These are phyloP conservation scores for Oegoconia quadripuncta DNA, from an alignment of 2,888 invertebrate genomes.

Conservation along the genomic window DNA sequence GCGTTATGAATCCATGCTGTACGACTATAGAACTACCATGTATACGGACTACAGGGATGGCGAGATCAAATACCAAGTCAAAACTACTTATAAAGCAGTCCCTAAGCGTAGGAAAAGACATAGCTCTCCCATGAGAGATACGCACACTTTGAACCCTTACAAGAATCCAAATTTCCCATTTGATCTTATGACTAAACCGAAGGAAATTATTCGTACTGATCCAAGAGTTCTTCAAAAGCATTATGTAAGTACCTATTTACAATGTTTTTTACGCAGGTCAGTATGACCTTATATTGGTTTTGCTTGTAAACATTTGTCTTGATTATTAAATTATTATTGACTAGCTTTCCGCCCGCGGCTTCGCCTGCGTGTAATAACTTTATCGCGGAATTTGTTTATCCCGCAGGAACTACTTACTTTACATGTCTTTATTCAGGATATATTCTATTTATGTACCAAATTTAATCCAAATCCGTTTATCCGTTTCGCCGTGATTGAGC, in stretches of 20 bases:
- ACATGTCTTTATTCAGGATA: no score
- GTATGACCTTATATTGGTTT: no score
- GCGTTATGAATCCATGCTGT: slow-evolving; percentile 29
- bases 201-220: slow-evolving; percentile 30
- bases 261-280: neutral
- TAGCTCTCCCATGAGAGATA: slow-evolving; percentile 27
- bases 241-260: slow-evolving; percentile 22
- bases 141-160: slow-evolving; percentile 34
- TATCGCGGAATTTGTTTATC: no score
- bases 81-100: slow-evolving; percentile 27
- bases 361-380: no score
- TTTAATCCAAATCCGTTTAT: no score
- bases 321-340: no score
- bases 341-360: no score
- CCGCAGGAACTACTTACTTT: no score
- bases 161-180: slow-evolving; percentile 28
- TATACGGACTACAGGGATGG: slow-evolving; percentile 25
- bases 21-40: slow-evolving; percentile 30
- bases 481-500: no score
- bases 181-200: slow-evolving; percentile 26
- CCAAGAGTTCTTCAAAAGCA: slow-evolving; percentile 29
- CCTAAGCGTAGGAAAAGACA: slow-evolving; percentile 12
- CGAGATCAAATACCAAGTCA: slow-evolving; percentile 14
- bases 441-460: no score
- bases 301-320: no score